Conservation (phyloP, 2,113 vertebrate genomes). For the Odontesthes bonariensis region DNA sequence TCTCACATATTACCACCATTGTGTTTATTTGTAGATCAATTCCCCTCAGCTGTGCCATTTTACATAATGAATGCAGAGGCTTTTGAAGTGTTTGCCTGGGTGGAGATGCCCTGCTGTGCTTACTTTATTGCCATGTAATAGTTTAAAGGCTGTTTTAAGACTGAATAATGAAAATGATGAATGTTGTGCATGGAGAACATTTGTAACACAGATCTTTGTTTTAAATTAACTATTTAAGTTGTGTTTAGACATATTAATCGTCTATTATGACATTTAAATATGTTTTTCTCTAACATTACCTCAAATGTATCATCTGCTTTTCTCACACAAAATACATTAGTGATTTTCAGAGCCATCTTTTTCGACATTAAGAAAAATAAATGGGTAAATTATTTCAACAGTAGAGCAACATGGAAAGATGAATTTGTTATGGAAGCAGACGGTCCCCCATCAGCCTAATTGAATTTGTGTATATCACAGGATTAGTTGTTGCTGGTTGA, state of each 20-base stretch:
- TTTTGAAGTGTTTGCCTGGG: slow-evolving; percentile 66
- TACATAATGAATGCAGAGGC: slow-evolving; percentile 70
- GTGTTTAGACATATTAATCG: slow-evolving; percentile 6
- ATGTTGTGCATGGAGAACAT: slow-evolving; percentile 25
- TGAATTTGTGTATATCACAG: no score
- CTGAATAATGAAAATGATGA: slow-evolving; percentile 21
- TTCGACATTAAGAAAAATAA: background rate
- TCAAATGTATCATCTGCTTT: slow-evolving; percentile 1
- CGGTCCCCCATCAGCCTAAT: no score
- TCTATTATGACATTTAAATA: background rate
- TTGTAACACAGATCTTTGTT: slow-evolving; percentile 9
- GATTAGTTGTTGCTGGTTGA: no score
- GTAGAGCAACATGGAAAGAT: background rate
- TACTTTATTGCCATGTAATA: slow-evolving; percentile 49
- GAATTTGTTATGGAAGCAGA: no score
- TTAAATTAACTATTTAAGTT: background rate
- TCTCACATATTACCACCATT: slow-evolving; percentile 62
- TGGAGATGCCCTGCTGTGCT: slow-evolving; percentile 53
- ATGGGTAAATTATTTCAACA: slow-evolving; percentile 3
- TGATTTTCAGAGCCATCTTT: slow-evolving; percentile 12
- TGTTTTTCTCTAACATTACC: slow-evolving; percentile 8
- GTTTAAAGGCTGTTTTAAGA: slow-evolving; percentile 23
- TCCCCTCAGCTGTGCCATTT: slow-evolving; percentile 66
- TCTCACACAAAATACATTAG: background rate
- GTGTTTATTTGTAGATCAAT: slow-evolving; percentile 69